Percentiles rank a stretch among this genome's conserved stretches.
Conservation (phyloP, 2,113 vertebrate genomes). For the Cyanistes caeruleus region DNA sequence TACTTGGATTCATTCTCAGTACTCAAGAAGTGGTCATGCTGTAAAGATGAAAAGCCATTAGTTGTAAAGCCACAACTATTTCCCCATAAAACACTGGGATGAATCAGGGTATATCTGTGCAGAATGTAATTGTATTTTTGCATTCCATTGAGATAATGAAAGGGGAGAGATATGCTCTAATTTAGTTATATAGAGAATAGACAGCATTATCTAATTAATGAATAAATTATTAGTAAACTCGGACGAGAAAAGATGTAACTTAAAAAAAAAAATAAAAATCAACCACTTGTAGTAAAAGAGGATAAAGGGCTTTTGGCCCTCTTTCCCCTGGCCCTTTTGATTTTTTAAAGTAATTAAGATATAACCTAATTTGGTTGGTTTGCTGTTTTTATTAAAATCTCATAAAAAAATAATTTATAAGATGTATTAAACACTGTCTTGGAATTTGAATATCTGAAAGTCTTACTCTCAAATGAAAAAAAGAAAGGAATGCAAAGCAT, state of each 20-base stretch:
- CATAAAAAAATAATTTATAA: not conserved
- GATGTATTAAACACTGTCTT: not conserved
- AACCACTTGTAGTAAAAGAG: not conserved
- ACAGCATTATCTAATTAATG: not conserved
- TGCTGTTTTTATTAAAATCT: not conserved
- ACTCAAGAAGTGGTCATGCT: not conserved
- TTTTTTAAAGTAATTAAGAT: not conserved
- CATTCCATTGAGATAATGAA: not conserved
- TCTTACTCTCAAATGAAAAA: not conserved
- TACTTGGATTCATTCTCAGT: not conserved
- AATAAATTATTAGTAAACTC: not conserved
- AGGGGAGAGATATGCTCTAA: not conserved
- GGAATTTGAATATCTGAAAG: not conserved
- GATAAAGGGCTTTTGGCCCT: accelerated
- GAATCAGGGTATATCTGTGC: not conserved
- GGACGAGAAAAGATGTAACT: not conserved
- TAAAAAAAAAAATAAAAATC: not conserved
- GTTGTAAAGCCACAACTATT: not conserved
- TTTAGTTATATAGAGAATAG: not conserved
- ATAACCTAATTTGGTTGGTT: not conserved
- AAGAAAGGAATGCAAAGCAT: not conserved
- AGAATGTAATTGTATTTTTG: not conserved
- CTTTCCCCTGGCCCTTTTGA: accelerated
- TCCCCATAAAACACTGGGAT: not conserved
- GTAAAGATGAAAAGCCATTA: not conserved